phyloP scores from a whole-genome alignment of 1,140 invertebrate species.

The Pteromalus puparum region DNA sequence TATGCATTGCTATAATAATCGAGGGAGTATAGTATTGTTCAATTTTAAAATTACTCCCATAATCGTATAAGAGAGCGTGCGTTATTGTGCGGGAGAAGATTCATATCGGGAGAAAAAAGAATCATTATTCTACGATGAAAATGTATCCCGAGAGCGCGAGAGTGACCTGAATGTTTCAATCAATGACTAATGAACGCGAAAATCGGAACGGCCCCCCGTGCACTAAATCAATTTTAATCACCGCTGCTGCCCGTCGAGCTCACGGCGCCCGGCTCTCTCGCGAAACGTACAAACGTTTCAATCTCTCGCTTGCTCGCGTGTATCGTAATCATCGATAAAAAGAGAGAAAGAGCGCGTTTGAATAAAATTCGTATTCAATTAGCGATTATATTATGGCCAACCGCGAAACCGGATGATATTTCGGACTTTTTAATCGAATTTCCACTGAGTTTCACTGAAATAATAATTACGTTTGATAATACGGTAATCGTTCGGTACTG shows the following conservation, averaged over 20 bases:
- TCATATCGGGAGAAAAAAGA: not conserved
- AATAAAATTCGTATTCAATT: not conserved
- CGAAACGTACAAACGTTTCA: constrained; percentile 16
- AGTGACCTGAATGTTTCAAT: constrained; percentile 13
- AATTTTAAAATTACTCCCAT: not conserved
- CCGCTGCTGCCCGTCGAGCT: not conserved
- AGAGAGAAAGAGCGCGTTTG: not conserved
- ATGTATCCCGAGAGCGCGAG: not conserved
- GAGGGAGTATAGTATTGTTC: not conserved
- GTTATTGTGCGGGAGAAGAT: too few species aligned
- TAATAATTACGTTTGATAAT: not conserved
- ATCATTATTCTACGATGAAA: too few species aligned
- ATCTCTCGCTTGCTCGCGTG: not conserved
- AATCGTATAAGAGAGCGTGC: not conserved
- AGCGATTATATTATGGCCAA: too few species aligned
- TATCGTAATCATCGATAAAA: constrained; percentile 1
- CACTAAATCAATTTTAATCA: constrained; percentile 30
- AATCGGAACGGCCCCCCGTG: not conserved
- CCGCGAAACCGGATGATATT: too few species aligned
- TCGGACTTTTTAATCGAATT: not conserved
- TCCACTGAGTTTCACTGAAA: not conserved
- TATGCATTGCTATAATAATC: not conserved
- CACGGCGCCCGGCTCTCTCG: too few species aligned
- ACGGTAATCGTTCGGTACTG: not conserved
- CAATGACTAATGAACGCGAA: constrained; percentile 20